Evolutionary conservation across 2,888 invertebrate genomes (phyloP), one percentile per base, ranked within the genome.

Genomic region (Eilema depressum): DNA sequence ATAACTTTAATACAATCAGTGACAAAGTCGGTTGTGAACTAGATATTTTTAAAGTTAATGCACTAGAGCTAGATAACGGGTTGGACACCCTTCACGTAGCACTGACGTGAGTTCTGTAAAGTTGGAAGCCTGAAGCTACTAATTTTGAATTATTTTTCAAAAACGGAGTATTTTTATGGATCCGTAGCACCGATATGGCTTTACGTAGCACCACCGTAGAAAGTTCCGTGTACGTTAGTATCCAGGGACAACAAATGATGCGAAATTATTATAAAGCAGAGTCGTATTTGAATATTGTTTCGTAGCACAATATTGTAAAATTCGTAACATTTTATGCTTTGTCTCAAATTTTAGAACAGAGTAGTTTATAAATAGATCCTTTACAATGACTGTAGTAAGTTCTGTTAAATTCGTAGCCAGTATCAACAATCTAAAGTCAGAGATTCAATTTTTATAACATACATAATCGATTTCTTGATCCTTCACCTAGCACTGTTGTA

Each of bases 51-150:
- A 57, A 57, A 57, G 12, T 57, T 23, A 56, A 23, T 25, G 25
- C 25, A 57, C 25, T 25, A 25, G 66, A 70, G 20, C 10, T n/a
- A 53, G 53, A 20, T 20, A 47, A 47, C 47, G 47, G 53, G n/a
- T 53, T 53, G 4, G n/a, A 8, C 53, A 53, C 20, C 53, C 10
- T 53, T 53, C 57, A 25, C 57, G 57, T 26, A 25, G 57, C 26
- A 59, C 57, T 26, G 25, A 12, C 14, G 11, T 25, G 3, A 11
- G 20, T 25, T 1, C 7, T 25, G 57, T 41, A 41, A 47, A 68
- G 69, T 73, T 64, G 63, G 66, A 57, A 71, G 63, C 56, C 68
- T n/a, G 11, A 59, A 26, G 28, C 33, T 33, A 63, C 30, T n/a
- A n/a, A n/a, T 17, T 59, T 63, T 57, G 23, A 25, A 25, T 20